Base-by-base conservation (phyloP, 2,888 invertebrate genomes). In the Camponotus fellah region DNA sequence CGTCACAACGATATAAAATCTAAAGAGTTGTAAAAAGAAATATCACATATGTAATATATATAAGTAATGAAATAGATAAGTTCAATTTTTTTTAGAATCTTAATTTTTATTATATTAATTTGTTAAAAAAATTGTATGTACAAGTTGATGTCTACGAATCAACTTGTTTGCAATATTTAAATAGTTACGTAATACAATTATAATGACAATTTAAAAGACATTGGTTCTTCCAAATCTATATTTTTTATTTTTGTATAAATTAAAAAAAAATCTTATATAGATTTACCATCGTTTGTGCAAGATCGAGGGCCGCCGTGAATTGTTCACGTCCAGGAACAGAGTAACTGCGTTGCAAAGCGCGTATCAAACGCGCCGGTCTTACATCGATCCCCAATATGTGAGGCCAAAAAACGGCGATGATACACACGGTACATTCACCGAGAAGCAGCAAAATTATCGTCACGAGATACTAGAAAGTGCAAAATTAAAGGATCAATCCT, bases 241-340 rank as follows among this genome's bases (percentile, higher is more conserved):
- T 53, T 40, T 10, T 72, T 56, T 58, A 8, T 8, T 66, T 53
- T 49, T 53, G 8, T 53, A 53, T 53, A 46, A 62, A 17, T 53
- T 64, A 0, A 12, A 60, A 10, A 58, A 14, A n/a, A 17, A 26
- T 0, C 26, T 26, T 1, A 40, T 14, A 14, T 21, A 76, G 82
- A 87, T 76, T 53, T 88, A 94, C 94, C 85, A 88, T 90, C 0
- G 96, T 97, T 94, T 98, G 98, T 0, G 97, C 97, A 79, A 98
- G 95, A 95, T 98, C 98, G 86, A 98, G 96, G 10, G 98, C 97
- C 34, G 97, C 97, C 6, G 98, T 98, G 93, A 97, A 97, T 92
- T 97, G 96, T 90, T 96, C 96, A 62, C 96, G 95, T 32, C 97
- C 97, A 0, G 97, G 97, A 34, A 97, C 96, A 1, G 97, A 98